Percentiles rank a stretch among this genome's conserved stretches.
Evolutionary conservation across 2,113 vertebrate species (phyloP).

Genomic region (Kryptolebias marmoratus): DNA sequence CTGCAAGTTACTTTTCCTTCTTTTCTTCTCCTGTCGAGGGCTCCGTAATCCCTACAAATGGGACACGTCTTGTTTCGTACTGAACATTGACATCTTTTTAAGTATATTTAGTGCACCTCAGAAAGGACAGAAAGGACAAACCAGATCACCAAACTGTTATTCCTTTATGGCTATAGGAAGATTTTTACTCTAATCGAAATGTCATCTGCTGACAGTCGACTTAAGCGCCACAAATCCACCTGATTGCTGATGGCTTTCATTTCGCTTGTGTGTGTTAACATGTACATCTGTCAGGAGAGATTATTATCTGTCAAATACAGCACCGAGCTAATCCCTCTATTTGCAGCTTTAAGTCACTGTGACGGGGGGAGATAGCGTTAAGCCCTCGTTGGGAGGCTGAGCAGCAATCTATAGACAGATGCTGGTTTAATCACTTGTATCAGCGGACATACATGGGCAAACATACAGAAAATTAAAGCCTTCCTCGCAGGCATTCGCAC

Average conservation of each 20-base stretch:
- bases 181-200: slow-evolving; percentile 4
- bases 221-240: slow-evolving; percentile 1
- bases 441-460: slow-evolving; percentile 7
- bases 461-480: background rate
- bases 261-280: slow-evolving; percentile 1
- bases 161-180: background rate
- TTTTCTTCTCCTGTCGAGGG: background rate
- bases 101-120: background rate
- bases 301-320: slow-evolving; percentile 29
- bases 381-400: slow-evolving; percentile 29
- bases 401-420: slow-evolving; percentile 45
- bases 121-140: background rate
- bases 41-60: background rate
- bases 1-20: too few species aligned
- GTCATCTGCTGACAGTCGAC: slow-evolving; percentile 10
- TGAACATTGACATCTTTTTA: background rate
- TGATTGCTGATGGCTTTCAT: background rate
- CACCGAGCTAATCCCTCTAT: slow-evolving; percentile 43
- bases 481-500: background rate
- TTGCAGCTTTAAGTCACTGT: slow-evolving; percentile 29
- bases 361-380: slow-evolving; percentile 35
- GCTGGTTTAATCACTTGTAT: slow-evolving; percentile 44
- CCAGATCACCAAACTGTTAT: background rate
- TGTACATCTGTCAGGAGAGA: slow-evolving; percentile 36
- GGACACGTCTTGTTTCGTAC: too few species aligned